Evolutionary conservation across 2,888 invertebrate genomes (phyloP).

Genomic region (Drosophila longiperda): DNA sequence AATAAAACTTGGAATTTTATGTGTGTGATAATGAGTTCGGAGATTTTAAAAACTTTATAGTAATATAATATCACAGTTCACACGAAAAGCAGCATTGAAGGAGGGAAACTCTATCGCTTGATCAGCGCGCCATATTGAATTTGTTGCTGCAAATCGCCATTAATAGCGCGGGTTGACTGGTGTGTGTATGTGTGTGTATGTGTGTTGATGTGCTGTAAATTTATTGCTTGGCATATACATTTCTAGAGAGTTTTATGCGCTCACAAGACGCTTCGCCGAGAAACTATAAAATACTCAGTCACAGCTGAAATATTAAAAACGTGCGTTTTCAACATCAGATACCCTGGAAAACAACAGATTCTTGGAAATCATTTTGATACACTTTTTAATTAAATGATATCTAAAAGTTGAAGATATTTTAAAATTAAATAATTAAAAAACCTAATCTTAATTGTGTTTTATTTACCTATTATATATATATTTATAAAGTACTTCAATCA

Average conservation of each 20-base stretch:
- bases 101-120: conserved; percentile 36
- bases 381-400: background rate
- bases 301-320: conserved; percentile 1
- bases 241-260: conserved; percentile 52
- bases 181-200: conserved; percentile 5
- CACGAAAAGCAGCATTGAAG: background rate
- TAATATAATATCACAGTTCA: conserved; percentile 9
- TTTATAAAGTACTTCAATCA: conserved; percentile 32
- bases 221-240: conserved; percentile 60
- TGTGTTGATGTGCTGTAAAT: conserved; percentile 37
- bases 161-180: conserved; percentile 52
- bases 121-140: conserved; percentile 62
- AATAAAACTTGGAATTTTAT: conserved; percentile 38
- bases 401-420: background rate
- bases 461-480: conserved; percentile 4
- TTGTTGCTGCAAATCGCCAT: conserved; percentile 62
- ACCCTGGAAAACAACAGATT: background rate
- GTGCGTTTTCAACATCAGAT: background rate
- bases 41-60: conserved; percentile 29
- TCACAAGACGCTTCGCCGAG: conserved; percentile 19
- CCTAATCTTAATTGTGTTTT: background rate
- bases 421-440: background rate
- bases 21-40: conserved; percentile 12
- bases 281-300: conserved; percentile 5
- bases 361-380: background rate